Conservation (phyloP, 2,888 invertebrate species). For the Tribolium freemani region DNA sequence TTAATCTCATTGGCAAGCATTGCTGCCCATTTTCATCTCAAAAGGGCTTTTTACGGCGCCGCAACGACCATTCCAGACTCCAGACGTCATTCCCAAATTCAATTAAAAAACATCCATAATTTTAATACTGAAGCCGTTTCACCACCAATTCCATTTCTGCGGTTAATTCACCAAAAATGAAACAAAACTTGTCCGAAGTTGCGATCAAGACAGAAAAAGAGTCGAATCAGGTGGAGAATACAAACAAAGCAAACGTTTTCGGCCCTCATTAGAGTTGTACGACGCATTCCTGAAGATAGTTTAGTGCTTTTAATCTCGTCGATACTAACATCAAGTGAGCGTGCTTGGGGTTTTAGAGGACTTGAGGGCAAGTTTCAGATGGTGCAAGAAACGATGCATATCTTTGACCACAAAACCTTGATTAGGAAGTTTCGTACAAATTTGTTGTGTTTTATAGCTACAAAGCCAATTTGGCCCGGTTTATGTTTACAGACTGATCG, state of each 20-base stretch:
- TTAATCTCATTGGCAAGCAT: conserved; percentile 25
- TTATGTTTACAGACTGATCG: background rate
- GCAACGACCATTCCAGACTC: background rate
- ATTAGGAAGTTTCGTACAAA: conserved; percentile 9
- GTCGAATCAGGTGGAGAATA: conserved; percentile 9
- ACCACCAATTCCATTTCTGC: too few relatives aligned
- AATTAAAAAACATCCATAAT: conserved; percentile 1
- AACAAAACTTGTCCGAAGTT: background rate
- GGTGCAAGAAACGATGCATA: conserved; percentile 24
- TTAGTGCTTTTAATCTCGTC: conserved; percentile 31
- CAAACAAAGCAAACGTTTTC: background rate
- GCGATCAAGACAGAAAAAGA: background rate
- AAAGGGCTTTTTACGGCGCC: background rate
- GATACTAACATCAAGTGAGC: conserved; percentile 17
- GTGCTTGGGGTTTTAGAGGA: conserved; percentile 14
- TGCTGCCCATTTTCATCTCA: conserved; percentile 1
- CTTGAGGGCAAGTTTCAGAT: conserved; percentile 7
- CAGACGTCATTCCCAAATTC: background rate
- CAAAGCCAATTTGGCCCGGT: conserved; percentile 1
- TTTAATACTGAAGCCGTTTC: background rate
- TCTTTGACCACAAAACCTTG: conserved; percentile 19
- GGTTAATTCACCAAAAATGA: background rate
- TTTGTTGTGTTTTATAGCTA: conserved; percentile 1
- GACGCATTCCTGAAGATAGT: conserved; percentile 17
- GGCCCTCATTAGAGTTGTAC: conserved; percentile 12